These are phyloP conservation scores for Drosophila tsacasi DNA, from an alignment of 1,140 invertebrate genomes.

Conservation along the genomic window DNA sequence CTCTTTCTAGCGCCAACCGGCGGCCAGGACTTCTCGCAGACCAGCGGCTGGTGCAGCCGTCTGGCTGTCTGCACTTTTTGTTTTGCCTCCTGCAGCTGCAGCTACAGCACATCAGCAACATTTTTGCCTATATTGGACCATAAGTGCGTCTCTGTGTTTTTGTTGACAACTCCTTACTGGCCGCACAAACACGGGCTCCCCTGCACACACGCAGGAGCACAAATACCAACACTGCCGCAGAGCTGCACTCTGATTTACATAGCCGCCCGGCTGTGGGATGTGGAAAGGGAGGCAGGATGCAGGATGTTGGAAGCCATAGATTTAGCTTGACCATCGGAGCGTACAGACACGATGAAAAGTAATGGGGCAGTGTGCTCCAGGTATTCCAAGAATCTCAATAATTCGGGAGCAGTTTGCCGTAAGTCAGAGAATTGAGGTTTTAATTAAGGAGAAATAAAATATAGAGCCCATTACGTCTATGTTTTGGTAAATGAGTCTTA, in stretches of 20 bases:
- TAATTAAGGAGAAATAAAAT: not conserved
- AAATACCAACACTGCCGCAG: slow-evolving; percentile 19
- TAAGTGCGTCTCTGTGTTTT: slow-evolving; percentile 81
- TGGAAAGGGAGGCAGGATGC: slow-evolving; percentile 4
- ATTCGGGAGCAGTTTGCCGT: not conserved
- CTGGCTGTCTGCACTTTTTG: slow-evolving; percentile 66
- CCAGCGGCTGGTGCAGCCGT: slow-evolving; percentile 31
- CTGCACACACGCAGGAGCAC: slow-evolving; percentile 19
- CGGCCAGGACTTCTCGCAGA: slow-evolving; percentile 23
- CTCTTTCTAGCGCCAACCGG: not conserved
- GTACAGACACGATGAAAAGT: slow-evolving; percentile 56
- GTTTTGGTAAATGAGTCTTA: not conserved
- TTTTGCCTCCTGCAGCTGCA: slow-evolving; percentile 50
- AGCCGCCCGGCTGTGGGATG: slow-evolving; percentile 34
- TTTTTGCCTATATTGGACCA: slow-evolving; percentile 67
- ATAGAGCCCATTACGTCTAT: not conserved
- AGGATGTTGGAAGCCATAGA: slow-evolving; percentile 40
- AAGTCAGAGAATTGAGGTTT: slow-evolving; percentile 4
- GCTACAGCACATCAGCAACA: slow-evolving; percentile 49
- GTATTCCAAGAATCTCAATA: slow-evolving; percentile 2
- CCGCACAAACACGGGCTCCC: slow-evolving; percentile 40
- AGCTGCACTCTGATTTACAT: slow-evolving; percentile 60
- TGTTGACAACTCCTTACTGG: slow-evolving; percentile 78
- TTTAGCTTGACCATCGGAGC: slow-evolving; percentile 38
- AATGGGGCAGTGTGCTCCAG: slow-evolving; percentile 29